Conservation (phyloP, 1,140 invertebrate species). For the Ceratosolen fusciceps region DNA sequence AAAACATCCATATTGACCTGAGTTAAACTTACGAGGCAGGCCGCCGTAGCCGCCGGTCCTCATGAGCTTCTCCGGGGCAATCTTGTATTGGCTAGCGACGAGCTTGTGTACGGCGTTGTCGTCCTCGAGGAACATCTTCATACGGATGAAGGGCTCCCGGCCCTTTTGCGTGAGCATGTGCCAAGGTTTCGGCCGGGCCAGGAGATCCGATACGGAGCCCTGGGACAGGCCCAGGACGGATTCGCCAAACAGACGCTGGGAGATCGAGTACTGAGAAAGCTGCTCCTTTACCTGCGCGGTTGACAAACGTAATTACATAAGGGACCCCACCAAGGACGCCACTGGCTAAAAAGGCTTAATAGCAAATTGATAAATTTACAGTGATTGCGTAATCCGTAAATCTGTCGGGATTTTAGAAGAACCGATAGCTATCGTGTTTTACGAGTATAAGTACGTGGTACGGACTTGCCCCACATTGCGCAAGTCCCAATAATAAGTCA, state of each 20-base stretch:
- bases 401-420: too few species aligned
- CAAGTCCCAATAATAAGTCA: too few species aligned
- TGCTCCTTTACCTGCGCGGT: constrained; percentile 90
- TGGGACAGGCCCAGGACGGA: constrained; percentile 96
- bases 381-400: background rate
- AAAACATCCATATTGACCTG: constrained; percentile 73
- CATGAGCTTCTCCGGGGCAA: constrained; percentile 96
- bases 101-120: constrained; percentile 97
- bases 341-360: background rate
- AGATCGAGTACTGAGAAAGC: constrained; percentile 97
- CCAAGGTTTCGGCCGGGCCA: constrained; percentile 97
- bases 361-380: constrained; percentile 2
- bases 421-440: too few species aligned
- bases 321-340: background rate
- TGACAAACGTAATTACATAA: background rate
- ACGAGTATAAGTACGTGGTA: too few species aligned
- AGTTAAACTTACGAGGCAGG: constrained; percentile 81
- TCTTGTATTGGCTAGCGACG: constrained; percentile 97
- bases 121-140: constrained; percentile 98
- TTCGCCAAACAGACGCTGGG: constrained; percentile 97
- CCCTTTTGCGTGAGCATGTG: constrained; percentile 98
- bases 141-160: constrained; percentile 95
- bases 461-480: too few species aligned
- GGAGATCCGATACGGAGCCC: constrained; percentile 94
- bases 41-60: constrained; percentile 92